Evolutionary conservation across 1,140 invertebrate species (phyloP), one percentile per base, ranked within the genome.

Genomic region (Riptortus pedestris): DNA sequence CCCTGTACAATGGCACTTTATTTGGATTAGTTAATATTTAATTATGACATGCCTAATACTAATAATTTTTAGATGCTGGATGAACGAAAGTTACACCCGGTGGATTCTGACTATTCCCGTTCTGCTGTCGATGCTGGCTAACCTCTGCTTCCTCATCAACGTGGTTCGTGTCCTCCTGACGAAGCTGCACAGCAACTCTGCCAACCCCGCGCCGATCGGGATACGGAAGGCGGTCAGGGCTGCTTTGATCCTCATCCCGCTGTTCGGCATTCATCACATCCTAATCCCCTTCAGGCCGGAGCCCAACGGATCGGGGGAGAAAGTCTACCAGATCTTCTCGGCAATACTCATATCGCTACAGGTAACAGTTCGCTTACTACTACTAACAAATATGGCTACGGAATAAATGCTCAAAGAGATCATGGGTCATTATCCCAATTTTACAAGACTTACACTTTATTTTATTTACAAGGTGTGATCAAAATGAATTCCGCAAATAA

Each of bases 1-100:
- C n/a, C n/a, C n/a, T n/a, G n/a, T n/a, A n/a, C n/a, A n/a, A n/a
- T n/a, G n/a, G n/a, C n/a, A n/a, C n/a, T n/a, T n/a, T n/a, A n/a
- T n/a, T n/a, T n/a, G n/a, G n/a, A n/a, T n/a, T n/a, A n/a, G n/a
- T n/a, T n/a, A n/a, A n/a, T n/a, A n/a, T n/a, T n/a, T n/a, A n/a
- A n/a, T n/a, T n/a, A n/a, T n/a, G n/a, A n/a, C n/a, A n/a, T n/a
- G n/a, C n/a, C n/a, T n/a, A n/a, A n/a, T n/a, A n/a, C n/a, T n/a
- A n/a, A n/a, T n/a, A n/a, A n/a, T n/a, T n/a, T n/a, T n/a, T n/a
- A 91, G 88, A 69, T 94, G 92, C 73, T 94, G 91, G 91, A 85
- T 90, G 70, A 75, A 76, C 20, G 83, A 87, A 63, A 85, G 83
- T 38, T 78, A 80, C 65, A 88, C 85, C 70, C 82, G 80, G 27